phyloP scores from a whole-genome alignment of 2,113 vertebrate genomes.

The Phylloscopus trochilus region DNA sequence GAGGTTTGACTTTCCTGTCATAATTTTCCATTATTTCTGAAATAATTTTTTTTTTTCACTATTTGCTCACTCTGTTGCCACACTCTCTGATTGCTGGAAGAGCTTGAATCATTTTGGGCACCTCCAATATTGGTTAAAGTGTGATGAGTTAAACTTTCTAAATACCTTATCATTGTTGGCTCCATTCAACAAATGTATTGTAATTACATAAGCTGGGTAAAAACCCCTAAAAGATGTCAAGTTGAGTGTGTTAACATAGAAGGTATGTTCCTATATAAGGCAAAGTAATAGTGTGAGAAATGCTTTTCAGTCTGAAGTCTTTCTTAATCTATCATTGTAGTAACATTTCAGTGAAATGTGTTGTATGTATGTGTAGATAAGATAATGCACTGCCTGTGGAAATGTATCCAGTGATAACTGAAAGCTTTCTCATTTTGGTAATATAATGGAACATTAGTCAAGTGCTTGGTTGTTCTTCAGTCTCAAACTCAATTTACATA shows the following conservation, averaged over 20 bases:
- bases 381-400: background rate
- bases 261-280: background rate
- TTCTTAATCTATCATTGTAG: background rate
- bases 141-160: background rate
- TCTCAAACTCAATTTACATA: background rate
- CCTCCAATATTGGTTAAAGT: background rate
- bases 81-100: background rate
- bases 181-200: background rate
- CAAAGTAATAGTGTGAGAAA: background rate
- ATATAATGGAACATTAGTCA: background rate
- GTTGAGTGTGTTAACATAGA: background rate
- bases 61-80: background rate
- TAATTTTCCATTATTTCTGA: background rate
- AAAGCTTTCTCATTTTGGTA: conserved; percentile 32
- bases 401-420: background rate
- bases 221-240: background rate
- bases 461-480: background rate
- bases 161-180: background rate
- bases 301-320: background rate
- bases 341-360: background rate
- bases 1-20: background rate
- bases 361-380: background rate
- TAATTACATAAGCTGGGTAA: background rate
- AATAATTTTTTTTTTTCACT: background rate
- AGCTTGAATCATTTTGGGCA: background rate